Percentiles rank a stretch among this genome's conserved stretches.
phyloP scores from a whole-genome alignment of 2,888 invertebrate genomes.

The Heteromurus nitidus region DNA sequence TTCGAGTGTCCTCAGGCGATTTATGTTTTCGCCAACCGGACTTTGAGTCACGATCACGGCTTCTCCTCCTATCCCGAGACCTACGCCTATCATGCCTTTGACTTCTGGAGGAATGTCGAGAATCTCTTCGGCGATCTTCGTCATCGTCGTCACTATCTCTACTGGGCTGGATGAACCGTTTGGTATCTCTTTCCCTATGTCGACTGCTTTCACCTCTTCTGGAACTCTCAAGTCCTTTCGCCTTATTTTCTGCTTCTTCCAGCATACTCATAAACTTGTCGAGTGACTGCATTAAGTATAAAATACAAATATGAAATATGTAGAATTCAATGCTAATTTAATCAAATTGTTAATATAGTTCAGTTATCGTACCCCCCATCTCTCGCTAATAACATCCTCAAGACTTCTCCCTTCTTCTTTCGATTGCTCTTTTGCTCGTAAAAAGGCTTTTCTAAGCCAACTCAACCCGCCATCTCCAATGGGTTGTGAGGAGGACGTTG shows the following conservation, averaged over 20 bases:
- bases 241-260: slow-evolving; percentile 77
- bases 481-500: slow-evolving; percentile 73
- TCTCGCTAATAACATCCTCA: slow-evolving; percentile 79
- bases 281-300: slow-evolving; percentile 78
- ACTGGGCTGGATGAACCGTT: slow-evolving; percentile 64
- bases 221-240: slow-evolving; percentile 27
- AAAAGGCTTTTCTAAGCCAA: slow-evolving; percentile 79
- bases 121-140: slow-evolving; percentile 16
- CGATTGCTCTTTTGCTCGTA: slow-evolving; percentile 79
- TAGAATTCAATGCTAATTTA: neutral
- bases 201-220: slow-evolving; percentile 5
- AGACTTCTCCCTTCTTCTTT: slow-evolving; percentile 77
- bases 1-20: slow-evolving; percentile 6
- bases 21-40: slow-evolving; percentile 42
- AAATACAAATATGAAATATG: slow-evolving; percentile 11
- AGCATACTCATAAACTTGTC: slow-evolving; percentile 77
- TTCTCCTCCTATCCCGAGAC: slow-evolving; percentile 34
- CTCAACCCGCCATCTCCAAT: slow-evolving; percentile 78
- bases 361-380: slow-evolving; percentile 79
- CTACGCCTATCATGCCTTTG: slow-evolving; percentile 15
- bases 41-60: slow-evolving; percentile 19
- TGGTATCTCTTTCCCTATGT: slow-evolving; percentile 34
- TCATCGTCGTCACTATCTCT: slow-evolving; percentile 68
- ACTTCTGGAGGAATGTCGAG: slow-evolving; percentile 30
- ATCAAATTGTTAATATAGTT: neutral